Evolutionary conservation across 2,888 invertebrate genomes (phyloP), one percentile per base, ranked within the genome.

Genomic region (Drosophila antonietae): DNA sequence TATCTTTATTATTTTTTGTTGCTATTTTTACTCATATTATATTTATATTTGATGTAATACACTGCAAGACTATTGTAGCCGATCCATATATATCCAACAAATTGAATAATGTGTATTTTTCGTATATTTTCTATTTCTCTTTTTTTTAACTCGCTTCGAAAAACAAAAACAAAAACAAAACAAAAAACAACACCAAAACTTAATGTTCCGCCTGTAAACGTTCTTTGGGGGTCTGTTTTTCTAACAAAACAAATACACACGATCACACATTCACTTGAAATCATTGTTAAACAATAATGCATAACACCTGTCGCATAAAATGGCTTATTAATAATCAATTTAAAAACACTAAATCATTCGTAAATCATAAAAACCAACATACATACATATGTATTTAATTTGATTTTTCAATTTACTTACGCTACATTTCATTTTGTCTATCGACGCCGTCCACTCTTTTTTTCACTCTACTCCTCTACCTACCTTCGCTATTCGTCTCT

Each of bases 81-180:
- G 65, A 79, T 64, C 60, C 81, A 83, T 73, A 73, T 84, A 80
- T 75, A 68, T 86, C 78, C 80, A 81, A 86, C 88, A 84, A 88
- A 83, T 81, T 83, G 80, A 91, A 91, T 91, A 91, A 91, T 91
- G 78, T 86, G 85, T 84, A 87, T 87, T 90, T 88, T 91, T 90
- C 89, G 79, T 91, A 89, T 91, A 91, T 92, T 92, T 92, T 92
- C 91, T 90, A 91, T 90, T 91, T 91, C 92, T 90, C 91, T 91
- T 91, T 91, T 92, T 92, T 92, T 92, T 90, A 81, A 89, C 88
- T 90, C 88, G 91, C 92, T 92, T 91, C 90, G 91, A 91, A 69
- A 51, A 88, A 55, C 41, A 65, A 76, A 68, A n/a, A n/a, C n/a
- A n/a, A n/a, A 44, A 44, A 44, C 59, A 76, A 76, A 68, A 15